Base-by-base conservation (phyloP, 2,113 vertebrate species). In the Brachypteracias leptosomus region DNA sequence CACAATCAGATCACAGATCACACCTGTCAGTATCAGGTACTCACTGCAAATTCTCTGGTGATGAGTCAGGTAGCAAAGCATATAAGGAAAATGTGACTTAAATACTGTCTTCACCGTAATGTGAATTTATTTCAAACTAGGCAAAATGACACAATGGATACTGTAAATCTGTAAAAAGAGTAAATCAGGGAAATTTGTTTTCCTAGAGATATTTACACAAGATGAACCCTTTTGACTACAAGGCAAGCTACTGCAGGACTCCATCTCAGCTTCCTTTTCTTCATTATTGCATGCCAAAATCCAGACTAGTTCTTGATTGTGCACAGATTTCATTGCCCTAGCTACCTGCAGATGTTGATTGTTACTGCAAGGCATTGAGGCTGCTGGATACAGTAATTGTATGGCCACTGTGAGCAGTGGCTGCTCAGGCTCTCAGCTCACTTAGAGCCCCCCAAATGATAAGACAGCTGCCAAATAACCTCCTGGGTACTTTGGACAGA, bases 401-500 rank as follows among this genome's bases (percentile, higher is more conserved):
- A 47, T 35, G 31, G 22, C 19, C 38, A 18, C 9, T 3, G 46
- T 31, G 59, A 82, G 42, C 13, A 28, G 38, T 33, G 63, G 22
- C 62, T 85, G 25, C 40, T 67, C 26, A 36, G 51, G 36, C 13
- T 95, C 35, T 16, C 46, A 10, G 54, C 54, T 62, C 62, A 49
- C 22, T 67, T 7, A 40, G 33, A 58, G 55, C 0, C 0, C 22
- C 9, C 25, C 46, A 52, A 10, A 11, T 42, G 38, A 73, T 73
- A 91, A 58, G 13, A 51, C 16, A 89, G 46, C 44, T 81, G 75
- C 36, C 84, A 87, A 93, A 68, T 90, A 85, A 58, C 33, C 74
- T 87, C 54, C 51, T 89, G 71, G 72, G 52, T 89, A 76, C 78
- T 89, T 79, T 80, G 83, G 71, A 70, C 52, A 91, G 83, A 80